A percentile compares a stretch with the other conserved stretches of the same genome.
These are phyloP conservation scores for Pristionchus exspectatus DNA, from an alignment of 2,888 invertebrate species.

Conservation along the genomic window DNA sequence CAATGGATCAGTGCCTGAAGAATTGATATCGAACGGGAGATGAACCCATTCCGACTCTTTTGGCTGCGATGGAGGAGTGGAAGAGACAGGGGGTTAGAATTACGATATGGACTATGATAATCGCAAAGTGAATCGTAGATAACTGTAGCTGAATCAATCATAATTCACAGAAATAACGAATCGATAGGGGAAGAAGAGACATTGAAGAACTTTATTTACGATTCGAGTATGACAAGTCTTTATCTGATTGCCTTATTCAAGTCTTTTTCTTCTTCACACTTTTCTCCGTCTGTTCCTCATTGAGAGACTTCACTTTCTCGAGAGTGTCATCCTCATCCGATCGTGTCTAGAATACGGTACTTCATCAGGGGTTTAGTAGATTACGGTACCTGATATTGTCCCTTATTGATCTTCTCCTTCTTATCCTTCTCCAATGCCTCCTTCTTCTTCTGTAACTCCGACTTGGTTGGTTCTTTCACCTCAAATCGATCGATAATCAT, in stretches of 20 bases:
- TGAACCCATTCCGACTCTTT: no score
- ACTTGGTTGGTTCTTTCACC: conserved; percentile 40
- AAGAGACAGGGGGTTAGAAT: no score
- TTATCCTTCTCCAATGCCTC: conserved; percentile 32
- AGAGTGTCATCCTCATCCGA: conserved; percentile 47
- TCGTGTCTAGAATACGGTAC: neutral
- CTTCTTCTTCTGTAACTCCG: neutral
- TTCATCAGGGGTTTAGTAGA: neutral
- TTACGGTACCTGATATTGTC: conserved; percentile 32
- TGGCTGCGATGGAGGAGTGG: no score
- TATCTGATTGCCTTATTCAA: neutral
- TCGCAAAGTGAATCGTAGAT: no score
- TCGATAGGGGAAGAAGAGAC: no score
- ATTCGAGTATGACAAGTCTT: no score
- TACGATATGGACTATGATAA: no score
- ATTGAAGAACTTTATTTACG: no score
- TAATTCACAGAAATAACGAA: no score
- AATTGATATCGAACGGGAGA: no score
- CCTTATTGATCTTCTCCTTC: conserved; percentile 41
- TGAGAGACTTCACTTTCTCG: conserved; percentile 36
- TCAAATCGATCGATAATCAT: conserved; percentile 43
- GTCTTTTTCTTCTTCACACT: conserved; percentile 16
- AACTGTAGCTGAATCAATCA: no score
- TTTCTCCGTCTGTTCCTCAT: conserved; percentile 22
- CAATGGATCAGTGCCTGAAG: no score